These are phyloP conservation scores for Edolisoma coerulescens DNA, from an alignment of 2,113 vertebrate genomes.

Conservation along the genomic window DNA sequence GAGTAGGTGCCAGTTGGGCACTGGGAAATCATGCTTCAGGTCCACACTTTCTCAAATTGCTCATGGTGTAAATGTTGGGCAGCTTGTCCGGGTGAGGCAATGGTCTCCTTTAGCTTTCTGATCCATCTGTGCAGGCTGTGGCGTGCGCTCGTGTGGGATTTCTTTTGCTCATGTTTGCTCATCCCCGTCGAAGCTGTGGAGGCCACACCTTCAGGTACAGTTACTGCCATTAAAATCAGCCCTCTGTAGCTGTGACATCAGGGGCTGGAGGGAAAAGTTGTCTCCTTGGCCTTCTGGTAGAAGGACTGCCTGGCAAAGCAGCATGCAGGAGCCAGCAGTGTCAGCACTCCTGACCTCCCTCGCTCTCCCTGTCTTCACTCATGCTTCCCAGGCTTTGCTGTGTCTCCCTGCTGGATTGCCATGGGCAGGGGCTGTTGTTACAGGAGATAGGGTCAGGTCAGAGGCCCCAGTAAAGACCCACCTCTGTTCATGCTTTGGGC, in stretches of 20 bases:
- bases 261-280: not conserved
- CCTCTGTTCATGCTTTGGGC: fast-evolving
- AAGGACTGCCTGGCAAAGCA: not conserved
- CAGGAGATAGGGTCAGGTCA: fast-evolving
- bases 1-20: fast-evolving
- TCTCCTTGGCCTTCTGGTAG: not conserved
- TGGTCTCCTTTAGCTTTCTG: not conserved
- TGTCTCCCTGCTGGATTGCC: not conserved
- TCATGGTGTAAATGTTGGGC: fast-evolving
- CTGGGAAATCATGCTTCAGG: not conserved
- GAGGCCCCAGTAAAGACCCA: not conserved
- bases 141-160: fast-evolving
- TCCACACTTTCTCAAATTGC: fast-evolving
- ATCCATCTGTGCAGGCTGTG: not conserved
- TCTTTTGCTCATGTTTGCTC: not conserved
- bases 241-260: not conserved
- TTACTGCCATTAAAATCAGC: not conserved
- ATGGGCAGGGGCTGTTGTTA: not conserved
- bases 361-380: fast-evolving
- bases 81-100: not conserved
- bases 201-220: not conserved
- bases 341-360: not conserved
- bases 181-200: not conserved
- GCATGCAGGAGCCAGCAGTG: not conserved
- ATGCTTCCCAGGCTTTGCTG: not conserved